Conservation (phyloP, 2,888 invertebrate genomes). For the Cerceris ruficornis region DNA sequence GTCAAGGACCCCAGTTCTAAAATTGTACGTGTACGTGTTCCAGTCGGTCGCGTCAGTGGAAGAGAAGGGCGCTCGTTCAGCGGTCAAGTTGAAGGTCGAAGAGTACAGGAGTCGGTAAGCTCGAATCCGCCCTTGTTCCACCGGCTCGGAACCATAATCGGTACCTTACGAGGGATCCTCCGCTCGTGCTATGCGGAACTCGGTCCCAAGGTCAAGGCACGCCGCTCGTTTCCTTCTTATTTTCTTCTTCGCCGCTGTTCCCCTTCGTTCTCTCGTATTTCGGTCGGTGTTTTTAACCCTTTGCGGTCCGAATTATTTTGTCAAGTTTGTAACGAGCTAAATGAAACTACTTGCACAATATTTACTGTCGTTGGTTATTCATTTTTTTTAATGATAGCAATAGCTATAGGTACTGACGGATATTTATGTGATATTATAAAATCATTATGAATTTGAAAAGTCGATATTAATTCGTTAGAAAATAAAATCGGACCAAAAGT, state of each 20-base stretch:
- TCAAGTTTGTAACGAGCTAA: too few relatives aligned
- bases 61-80: conserved; percentile 56
- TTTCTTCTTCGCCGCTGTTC: not conserved
- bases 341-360: too few relatives aligned
- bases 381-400: too few relatives aligned
- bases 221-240: conserved; percentile 3
- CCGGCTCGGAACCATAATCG: conserved; percentile 12
- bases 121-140: conserved; percentile 35
- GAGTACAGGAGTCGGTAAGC: conserved; percentile 15
- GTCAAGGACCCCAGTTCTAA: conserved; percentile 71
- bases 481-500: too few relatives aligned
- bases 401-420: too few relatives aligned
- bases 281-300: too few relatives aligned
- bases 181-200: conserved; percentile 66
- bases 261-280: conserved; percentile 1
- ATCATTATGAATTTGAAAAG: too few relatives aligned
- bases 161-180: conserved; percentile 22
- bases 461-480: too few relatives aligned
- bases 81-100: conserved; percentile 78
- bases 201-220: conserved; percentile 49
- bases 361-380: too few relatives aligned
- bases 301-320: too few relatives aligned
- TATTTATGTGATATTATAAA: too few relatives aligned
- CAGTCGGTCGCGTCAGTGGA: conserved; percentile 37
- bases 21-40: conserved; percentile 56